Conservation (phyloP, 2,888 invertebrate species). For the Microctonus aethiopoides region DNA sequence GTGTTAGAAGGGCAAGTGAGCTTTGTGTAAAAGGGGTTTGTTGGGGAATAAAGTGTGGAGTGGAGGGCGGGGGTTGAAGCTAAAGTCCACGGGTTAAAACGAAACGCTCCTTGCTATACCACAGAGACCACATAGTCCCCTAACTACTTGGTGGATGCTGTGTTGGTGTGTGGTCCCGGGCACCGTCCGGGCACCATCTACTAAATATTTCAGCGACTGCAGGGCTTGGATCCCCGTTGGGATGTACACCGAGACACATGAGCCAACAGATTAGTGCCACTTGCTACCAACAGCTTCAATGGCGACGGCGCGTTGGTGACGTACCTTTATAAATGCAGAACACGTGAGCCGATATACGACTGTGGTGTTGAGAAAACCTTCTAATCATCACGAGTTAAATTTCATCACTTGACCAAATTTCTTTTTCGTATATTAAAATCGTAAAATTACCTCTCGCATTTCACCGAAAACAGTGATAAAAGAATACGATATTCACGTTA, state of each 20-base stretch:
- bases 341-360: conserved; percentile 26
- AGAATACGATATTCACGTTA: no score
- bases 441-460: no score
- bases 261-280: conserved; percentile 52
- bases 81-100: conserved; percentile 15
- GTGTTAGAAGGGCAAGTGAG: background rate
- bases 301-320: background rate
- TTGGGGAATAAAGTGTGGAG: background rate
- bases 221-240: conserved; percentile 47
- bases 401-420: conserved; percentile 14
- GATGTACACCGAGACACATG: conserved; percentile 47
- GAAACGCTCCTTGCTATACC: conserved; percentile 28
- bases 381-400: conserved; percentile 14
- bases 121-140: conserved; percentile 34
- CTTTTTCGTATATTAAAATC: conserved; percentile 8
- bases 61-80: background rate
- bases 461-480: no score
- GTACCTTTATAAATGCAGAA: conserved; percentile 29
- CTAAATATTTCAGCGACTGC: conserved; percentile 52
- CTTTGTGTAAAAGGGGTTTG: background rate
- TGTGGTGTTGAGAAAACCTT: conserved; percentile 29
- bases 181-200: conserved; percentile 42
- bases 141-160: conserved; percentile 29
- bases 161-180: conserved; percentile 13
- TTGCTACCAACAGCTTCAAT: conserved; percentile 42